A percentile compares a stretch with the other conserved stretches of the same genome.
Evolutionary conservation across 2,113 vertebrate species (phyloP).

Genomic region (Plecotus auritus): DNA sequence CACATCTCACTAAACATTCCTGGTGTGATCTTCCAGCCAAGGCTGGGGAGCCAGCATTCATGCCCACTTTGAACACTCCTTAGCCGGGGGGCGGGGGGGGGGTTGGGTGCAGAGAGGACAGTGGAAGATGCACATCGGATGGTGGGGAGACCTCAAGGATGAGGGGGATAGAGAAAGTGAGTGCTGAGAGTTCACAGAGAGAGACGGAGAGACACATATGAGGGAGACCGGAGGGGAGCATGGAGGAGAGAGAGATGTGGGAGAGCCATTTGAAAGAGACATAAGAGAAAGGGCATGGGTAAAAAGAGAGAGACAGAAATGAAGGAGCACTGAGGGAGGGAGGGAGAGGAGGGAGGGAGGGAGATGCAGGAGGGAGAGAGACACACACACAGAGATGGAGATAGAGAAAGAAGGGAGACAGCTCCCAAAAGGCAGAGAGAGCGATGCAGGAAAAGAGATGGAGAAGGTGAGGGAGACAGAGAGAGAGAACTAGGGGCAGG

Average conservation of each 20-base stretch:
- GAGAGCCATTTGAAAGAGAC: neutral
- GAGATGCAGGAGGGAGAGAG: accelerated
- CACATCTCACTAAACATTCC: neutral
- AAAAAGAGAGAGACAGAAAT: accelerated
- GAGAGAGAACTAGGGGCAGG: neutral
- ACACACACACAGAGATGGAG: neutral
- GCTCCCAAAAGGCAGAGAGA: neutral
- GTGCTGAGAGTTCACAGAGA: neutral
- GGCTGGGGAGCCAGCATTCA: neutral
- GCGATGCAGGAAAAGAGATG: neutral
- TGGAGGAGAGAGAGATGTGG: neutral
- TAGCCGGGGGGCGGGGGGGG: too few species aligned
- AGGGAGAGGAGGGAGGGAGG: too few species aligned
- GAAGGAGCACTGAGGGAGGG: neutral
- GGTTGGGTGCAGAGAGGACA: neutral
- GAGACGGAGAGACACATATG: neutral
- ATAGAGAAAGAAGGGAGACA: neutral
- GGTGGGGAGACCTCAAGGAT: neutral
- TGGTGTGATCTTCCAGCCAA: neutral
- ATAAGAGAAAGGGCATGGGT: too few species aligned
- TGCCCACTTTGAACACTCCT: neutral
- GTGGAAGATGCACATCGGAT: neutral
- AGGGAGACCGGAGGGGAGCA: neutral
- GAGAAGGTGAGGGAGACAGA: neutral
- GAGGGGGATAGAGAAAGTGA: neutral